Evolutionary conservation across 2,888 invertebrate species (phyloP), one percentile per base, ranked within the genome.

Genomic region (Mycalesis mineus): DNA sequence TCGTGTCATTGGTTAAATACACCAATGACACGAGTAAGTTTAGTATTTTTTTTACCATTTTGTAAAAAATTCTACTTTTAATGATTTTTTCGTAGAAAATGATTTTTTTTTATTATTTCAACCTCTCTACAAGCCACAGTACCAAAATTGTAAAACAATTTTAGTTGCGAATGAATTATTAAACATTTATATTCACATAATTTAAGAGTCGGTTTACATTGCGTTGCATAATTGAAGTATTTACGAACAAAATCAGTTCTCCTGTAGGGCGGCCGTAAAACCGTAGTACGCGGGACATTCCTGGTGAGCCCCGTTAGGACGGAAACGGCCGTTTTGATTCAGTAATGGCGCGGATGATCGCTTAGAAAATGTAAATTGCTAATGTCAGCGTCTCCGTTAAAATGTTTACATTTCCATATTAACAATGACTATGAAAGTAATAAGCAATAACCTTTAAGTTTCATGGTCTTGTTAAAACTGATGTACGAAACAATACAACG

Each of bases 261-360:
- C 54, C 57, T 13, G 48, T 61, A 62, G 54, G 57, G 47, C 15
- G 52, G 28, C 41, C 58, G 57, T 62, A 44, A 60, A 42, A 53
- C 58, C 41, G 56, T 55, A 60, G 55, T 62, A 48, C 58, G 57
- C 45, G 51, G 63, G 64, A 65, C 65, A 62, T 62, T 68, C 64
- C 66, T 58, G 65, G 65, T 63, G 63, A 62, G 49, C 56, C 52
- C 44, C 44, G 54, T 58, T 50, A 51, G 48, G 31, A 49, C 39
- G 48, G 41, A 60, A 62, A 67, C 51, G 58, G 56, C 44, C 51
- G 40, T 58, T 58, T 59, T 57, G 53, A 60, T 59, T 54, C 58
- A 51, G 58, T 45, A 58, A 63, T 52, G 44, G 55, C 60, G 49
- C n/a, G 49, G 55, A 58, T 48, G 58, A 61, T 55, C 51, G 60